Evolutionary conservation across 2,797 vertebrate genomes (phyloP), one percentile per base, ranked within the genome.

Genomic region (Nyctalus aviator): DNA sequence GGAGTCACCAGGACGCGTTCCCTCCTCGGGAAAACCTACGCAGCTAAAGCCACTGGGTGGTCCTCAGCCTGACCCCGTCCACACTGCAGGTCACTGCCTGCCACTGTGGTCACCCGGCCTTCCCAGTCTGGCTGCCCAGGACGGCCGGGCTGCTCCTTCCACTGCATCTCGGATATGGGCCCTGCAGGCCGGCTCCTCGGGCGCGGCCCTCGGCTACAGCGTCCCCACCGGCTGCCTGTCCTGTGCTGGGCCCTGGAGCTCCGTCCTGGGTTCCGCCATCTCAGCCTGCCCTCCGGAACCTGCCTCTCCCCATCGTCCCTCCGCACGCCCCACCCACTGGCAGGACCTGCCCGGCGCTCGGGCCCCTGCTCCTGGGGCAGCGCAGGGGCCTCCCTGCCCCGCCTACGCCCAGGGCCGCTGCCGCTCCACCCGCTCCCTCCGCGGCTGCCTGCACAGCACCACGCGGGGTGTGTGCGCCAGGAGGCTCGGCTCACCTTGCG

Each of bases 401-500:
- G 71, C 15, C 44, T 11, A 13, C 8, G 23, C 59, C 44, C 15
- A 20, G 71, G 11, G 17, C 48, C 53, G 23, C 1, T 3, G 8
- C 8, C 13, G 14, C 27, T 64, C 32, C 20, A 4, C 46, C n/a
- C 30, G 2, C 62, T n/a, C 30, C 30, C 14, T 27, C 30, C 15
- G 0, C n/a, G 14, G 32, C 53, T 10, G 21, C 17, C 57, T 14
- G 0, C 0, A 30, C 37, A 12, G 8, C 41, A 5, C 2, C 3
- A 2, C 1, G 3, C 2, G 2, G 0, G 10, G 7, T n/a, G n/a
- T n/a, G 48, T 0, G 3, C 37, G 37, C 79, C n/a, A 6, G 30
- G 23, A 68, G 72, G 72, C 18, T 12, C 8, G 18, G 85, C 99
- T 99, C 98, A 99, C 99, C 99, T 98, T 98, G 98, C 95, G 90